Percentiles rank a stretch among this genome's conserved stretches.
These are phyloP conservation scores for Nesometra sesokonis DNA, from an alignment of 35 echinoderm and acorn worm genomes.

Conservation along the genomic window DNA sequence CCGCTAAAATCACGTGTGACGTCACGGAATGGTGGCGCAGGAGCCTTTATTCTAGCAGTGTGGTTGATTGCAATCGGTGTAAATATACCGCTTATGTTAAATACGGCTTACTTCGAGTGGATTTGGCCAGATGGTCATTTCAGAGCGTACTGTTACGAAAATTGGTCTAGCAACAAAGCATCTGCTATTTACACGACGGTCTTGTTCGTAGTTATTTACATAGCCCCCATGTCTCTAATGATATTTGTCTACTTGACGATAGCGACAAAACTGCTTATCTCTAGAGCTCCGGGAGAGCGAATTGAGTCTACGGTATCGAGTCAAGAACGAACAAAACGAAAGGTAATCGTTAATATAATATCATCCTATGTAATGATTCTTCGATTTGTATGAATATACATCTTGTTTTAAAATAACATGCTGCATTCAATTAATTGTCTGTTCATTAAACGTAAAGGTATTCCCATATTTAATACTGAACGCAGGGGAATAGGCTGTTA, in stretches of 20 bases:
- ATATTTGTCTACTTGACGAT: slow-evolving; percentile 64
- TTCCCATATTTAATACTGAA: no score
- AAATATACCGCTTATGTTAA: slow-evolving; percentile 43
- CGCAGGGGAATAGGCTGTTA: no score
- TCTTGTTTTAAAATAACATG: no score
- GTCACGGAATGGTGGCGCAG: slow-evolving; percentile 46
- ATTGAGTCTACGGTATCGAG: slow-evolving; percentile 62
- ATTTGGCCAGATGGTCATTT: not conserved
- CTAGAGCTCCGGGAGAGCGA: slow-evolving; percentile 51
- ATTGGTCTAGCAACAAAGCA: slow-evolving; percentile 13
- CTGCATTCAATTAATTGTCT: no score
- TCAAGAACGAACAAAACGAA: slow-evolving; percentile 73
- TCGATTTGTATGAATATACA: no score
- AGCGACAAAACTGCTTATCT: slow-evolving; percentile 36
- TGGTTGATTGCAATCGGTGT: slow-evolving; percentile 53
- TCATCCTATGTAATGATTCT: no score
- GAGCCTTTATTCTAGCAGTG: slow-evolving; percentile 42
- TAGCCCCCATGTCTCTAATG: slow-evolving; percentile 63
- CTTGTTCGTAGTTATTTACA: slow-evolving; percentile 49
- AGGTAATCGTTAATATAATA: slow-evolving; percentile 24
- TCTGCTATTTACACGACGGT: slow-evolving; percentile 38
- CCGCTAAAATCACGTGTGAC: slow-evolving; percentile 83
- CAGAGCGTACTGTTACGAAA: slow-evolving; percentile 32
- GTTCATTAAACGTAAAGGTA: no score
- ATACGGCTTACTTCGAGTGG: slow-evolving; percentile 4